phyloP scores from a whole-genome alignment of 1,140 invertebrate species.

The Aethina tumida region DNA sequence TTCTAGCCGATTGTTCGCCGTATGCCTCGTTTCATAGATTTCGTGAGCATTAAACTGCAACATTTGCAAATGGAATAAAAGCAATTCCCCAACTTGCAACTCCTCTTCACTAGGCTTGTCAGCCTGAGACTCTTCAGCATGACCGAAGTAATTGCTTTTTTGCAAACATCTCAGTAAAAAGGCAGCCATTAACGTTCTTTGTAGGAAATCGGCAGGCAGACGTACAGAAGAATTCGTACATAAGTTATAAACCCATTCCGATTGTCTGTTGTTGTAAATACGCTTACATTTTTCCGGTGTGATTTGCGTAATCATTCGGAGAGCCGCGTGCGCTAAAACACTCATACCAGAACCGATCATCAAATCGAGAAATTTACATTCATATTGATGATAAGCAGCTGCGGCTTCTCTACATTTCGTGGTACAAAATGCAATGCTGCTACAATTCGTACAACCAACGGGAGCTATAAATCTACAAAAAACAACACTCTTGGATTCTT shows the following conservation, averaged over 20 bases:
- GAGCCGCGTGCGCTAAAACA: conserved; percentile 61
- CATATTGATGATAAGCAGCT: conserved; percentile 64
- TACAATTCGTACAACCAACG: conserved; percentile 65
- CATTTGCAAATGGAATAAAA: conserved; percentile 67
- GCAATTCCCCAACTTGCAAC: conserved; percentile 47
- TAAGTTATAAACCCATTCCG: conserved; percentile 46
- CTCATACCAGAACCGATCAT: conserved; percentile 75
- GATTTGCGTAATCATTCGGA: conserved; percentile 62
- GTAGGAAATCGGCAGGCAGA: conserved; percentile 60
- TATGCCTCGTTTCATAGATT: conserved; percentile 61
- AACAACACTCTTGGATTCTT: conserved; percentile 11
- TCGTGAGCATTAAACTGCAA: conserved; percentile 87
- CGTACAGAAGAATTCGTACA: conserved; percentile 57
- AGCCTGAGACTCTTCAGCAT: neutral
- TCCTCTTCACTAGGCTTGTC: conserved; percentile 41
- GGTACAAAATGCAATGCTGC: conserved; percentile 66
- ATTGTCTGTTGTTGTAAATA: conserved; percentile 39
- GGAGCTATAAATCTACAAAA: conserved; percentile 45
- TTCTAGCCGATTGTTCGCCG: conserved; percentile 38
- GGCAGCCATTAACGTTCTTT: conserved; percentile 64
- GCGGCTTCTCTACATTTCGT: conserved; percentile 55
- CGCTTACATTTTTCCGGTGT: conserved; percentile 42
- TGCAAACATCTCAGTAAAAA: conserved; percentile 66
- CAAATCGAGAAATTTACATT: conserved; percentile 68
- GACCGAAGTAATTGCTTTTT: conserved; percentile 47